Base-by-base conservation (phyloP, 2,888 invertebrate genomes). In the Endotricha flammealis region DNA sequence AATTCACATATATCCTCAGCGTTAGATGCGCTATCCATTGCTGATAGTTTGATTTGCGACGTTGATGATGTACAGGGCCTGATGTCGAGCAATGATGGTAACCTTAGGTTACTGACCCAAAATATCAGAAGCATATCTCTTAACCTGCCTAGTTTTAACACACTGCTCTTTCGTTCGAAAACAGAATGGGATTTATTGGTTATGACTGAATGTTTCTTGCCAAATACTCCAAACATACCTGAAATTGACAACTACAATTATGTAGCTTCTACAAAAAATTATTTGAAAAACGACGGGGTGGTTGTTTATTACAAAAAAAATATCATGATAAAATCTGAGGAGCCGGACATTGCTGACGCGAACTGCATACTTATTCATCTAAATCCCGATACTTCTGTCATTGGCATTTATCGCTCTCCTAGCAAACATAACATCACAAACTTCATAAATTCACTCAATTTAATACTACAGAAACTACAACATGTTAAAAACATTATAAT, bases 281-380 rank as follows among this genome's bases (percentile, higher is more conserved):
- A 12, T 5, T 12, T 10, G 8, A 20, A 31, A 31, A 31, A 31
- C 11, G 31, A 31, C 5, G 31, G 31, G 7, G 31, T 31, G 6
- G 10, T 31, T 2, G 7, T 31, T 12, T 31, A 31, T n/a, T 31
- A 31, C 12, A 31, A 31, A n/a, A 22, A 12, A 7, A 2, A 7
- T 12, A 4, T 29, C 7, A 11, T 11, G 3, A n/a, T 31, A 2
- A 11, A 8, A 3, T 11, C 10, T 11, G 12, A 22, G 2, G 22
- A 31, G 13, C 31, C 31, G 2, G 11, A 4, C 1, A 1, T 31
- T 11, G 1, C 11, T 4, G 31, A 31, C 12, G 22, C 31, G 8
- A 23, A 23, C 13, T 20, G 31, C 9, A 6, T 11, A 16, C 9
- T 23, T n/a, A n/a, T 23, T n/a, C 8, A 23, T n/a, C 3, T 23